phyloP scores from a whole-genome alignment of 2,113 vertebrate genomes.

The Solea solea region DNA sequence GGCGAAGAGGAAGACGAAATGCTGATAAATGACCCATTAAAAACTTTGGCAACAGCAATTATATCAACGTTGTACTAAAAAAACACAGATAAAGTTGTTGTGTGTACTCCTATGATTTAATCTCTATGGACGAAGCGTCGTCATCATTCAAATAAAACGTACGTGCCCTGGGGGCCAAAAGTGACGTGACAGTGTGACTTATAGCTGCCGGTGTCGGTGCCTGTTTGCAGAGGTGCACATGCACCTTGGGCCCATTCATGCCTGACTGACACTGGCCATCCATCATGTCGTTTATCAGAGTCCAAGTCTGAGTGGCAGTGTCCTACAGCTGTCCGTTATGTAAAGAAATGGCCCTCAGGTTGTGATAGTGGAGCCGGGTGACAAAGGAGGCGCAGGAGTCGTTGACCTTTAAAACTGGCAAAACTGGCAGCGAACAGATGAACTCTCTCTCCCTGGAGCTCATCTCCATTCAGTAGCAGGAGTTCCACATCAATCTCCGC shows the following conservation, averaged over 20 bases:
- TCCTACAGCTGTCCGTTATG: conserved; percentile 63
- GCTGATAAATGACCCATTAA: too few species aligned
- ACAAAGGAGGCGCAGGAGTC: conserved; percentile 21
- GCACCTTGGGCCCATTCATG: conserved; percentile 34
- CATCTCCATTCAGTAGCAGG: conserved; percentile 27
- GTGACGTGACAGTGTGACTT: background rate
- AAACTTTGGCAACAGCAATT: too few species aligned
- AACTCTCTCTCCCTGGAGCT: conserved; percentile 35
- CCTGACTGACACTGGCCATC: conserved; percentile 61
- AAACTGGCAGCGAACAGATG: conserved; percentile 39
- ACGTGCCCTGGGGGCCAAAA: background rate
- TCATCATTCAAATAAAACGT: too few species aligned
- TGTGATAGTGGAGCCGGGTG: conserved; percentile 7
- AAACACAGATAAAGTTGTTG: too few species aligned
- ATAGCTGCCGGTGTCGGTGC: conserved; percentile 22
- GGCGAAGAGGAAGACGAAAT: too few species aligned
- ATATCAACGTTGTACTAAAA: too few species aligned
- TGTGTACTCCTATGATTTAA: too few species aligned
- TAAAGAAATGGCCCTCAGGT: conserved; percentile 44
- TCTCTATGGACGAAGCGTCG: too few species aligned
- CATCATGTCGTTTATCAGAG: conserved; percentile 61
- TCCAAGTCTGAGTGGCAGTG: conserved; percentile 45
- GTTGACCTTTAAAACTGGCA: conserved; percentile 54
- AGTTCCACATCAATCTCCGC: conserved; percentile 17
- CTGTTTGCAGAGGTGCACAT: conserved; percentile 18